Evolutionary conservation across 2,797 vertebrate genomes (phyloP), one percentile per base, ranked within the genome.

Genomic region (Adrianichthys oophorus): DNA sequence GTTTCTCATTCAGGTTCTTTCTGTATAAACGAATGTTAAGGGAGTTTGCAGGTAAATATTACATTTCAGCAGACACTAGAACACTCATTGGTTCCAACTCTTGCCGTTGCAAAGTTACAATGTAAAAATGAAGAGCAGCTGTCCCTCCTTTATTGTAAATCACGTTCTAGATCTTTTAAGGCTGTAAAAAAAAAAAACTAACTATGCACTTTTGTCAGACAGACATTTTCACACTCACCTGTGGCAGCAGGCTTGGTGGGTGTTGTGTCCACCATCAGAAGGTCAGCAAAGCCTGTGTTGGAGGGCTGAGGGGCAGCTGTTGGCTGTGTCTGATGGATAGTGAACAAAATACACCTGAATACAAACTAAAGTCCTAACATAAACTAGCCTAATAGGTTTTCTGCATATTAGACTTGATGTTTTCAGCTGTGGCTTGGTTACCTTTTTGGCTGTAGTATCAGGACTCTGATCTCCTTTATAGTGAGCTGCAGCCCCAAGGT

Each of bases 401-500:
- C 32, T 37, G 2, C 2, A 10, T 10, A 37, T 54, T 5, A 46
- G 10, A 43, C n/a, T 44, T 52, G 5, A 19, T 19, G 21, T 40
- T 6, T 16, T 56, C 24, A 14, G 4, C 17, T 16, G 26, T 41
- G 10, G 17, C 53, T 18, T 44, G 17, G 13, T 14, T 74, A 96
- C 96, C 95, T 95, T 94, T 74, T 80, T 86, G 37, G 89, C 65
- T 10, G 89, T 53, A 19, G 89, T 80, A 41, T 86, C 86, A 63
- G 93, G 93, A 62, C 88, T 80, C 74, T 88, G 86, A 66, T 97
- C 95, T 59, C 98, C 98, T 15, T 91, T 95, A 85, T 98, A 99
- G 89, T 93, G 79, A 15, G 96, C 96, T 55, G 98, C 98, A 1
- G 98, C 98, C 40, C 98, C 97, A 45, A 99, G 84, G 88, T 99